phyloP scores from a whole-genome alignment of 2,797 vertebrate genomes.

The Sebastes vulpes region DNA sequence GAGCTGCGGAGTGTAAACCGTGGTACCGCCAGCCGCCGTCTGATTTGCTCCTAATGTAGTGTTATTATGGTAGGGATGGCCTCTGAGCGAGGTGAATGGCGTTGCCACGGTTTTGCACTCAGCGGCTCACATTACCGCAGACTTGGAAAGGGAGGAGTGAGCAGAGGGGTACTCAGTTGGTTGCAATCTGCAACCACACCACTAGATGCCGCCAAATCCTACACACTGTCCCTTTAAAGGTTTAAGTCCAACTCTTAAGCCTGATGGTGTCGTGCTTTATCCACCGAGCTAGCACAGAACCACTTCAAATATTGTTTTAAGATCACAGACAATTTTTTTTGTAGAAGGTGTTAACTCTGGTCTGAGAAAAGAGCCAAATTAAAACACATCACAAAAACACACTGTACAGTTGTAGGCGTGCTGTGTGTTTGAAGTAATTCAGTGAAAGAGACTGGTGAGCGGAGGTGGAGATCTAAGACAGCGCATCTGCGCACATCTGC shows the following conservation, averaged over 20 bases:
- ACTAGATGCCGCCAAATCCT: neutral
- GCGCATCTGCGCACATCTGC: constrained; percentile 68
- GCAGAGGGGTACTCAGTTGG: neutral
- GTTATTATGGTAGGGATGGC: no score
- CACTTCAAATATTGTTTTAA: constrained; percentile 5
- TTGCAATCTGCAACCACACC: neutral
- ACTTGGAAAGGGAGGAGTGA: neutral
- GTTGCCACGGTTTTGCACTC: no score
- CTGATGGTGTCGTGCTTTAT: neutral
- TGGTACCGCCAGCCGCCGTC: no score
- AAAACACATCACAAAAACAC: constrained; percentile 26
- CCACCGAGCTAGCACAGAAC: neutral
- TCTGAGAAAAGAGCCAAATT: constrained; percentile 48
- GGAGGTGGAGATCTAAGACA: constrained; percentile 57
- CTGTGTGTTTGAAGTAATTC: constrained; percentile 34
- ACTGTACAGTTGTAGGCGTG: neutral
- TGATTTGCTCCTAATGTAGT: no score
- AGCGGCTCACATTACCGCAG: no score
- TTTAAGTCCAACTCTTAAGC: neutral
- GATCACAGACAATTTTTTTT: constrained; percentile 19
- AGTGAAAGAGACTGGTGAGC: constrained; percentile 29
- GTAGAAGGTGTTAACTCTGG: constrained; percentile 8
- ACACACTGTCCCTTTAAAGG: neutral
- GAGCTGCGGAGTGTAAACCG: no score
- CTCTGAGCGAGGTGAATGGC: no score